phyloP scores from a whole-genome alignment of 2,113 vertebrate genomes.

The Nycticebus coucang region DNA sequence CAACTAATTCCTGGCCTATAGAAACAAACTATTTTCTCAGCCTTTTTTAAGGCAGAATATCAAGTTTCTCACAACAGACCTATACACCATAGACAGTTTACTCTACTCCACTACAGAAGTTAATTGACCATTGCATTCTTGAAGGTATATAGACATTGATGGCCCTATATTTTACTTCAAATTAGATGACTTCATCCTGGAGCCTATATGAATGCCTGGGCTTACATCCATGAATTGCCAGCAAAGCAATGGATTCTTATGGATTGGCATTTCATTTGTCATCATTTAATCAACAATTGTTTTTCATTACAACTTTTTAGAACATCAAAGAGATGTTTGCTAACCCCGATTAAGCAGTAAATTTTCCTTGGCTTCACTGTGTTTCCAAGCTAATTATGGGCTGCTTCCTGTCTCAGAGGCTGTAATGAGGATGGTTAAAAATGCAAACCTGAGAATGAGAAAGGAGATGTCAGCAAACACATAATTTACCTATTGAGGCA shows the following conservation, averaged over 20 bases:
- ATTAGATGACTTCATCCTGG: background rate
- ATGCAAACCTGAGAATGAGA: conserved; percentile 26
- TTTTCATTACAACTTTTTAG: conserved; percentile 59
- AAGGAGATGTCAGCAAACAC: background rate
- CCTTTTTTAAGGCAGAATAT: conserved; percentile 25
- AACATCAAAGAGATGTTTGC: conserved; percentile 45
- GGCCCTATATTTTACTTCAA: background rate
- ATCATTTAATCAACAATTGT: conserved; percentile 3
- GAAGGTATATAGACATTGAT: background rate
- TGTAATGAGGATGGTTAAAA: conserved; percentile 11
- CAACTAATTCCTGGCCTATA: background rate
- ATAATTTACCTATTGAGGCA: background rate
- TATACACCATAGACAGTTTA: background rate
- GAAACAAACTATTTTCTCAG: background rate
- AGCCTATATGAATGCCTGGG: background rate
- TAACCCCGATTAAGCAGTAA: conserved; percentile 20
- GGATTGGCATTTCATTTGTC: conserved; percentile 10
- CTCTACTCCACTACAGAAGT: background rate
- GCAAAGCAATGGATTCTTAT: conserved; percentile 35
- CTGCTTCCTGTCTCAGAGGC: conserved; percentile 13
- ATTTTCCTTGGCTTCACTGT: conserved; percentile 42
- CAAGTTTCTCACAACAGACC: background rate
- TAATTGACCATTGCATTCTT: background rate
- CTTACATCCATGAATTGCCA: background rate
- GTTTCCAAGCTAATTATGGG: conserved; percentile 54